These are phyloP conservation scores for Exephanes ischioxanthus DNA, from an alignment of 2,888 invertebrate genomes.

Conservation along the genomic window DNA sequence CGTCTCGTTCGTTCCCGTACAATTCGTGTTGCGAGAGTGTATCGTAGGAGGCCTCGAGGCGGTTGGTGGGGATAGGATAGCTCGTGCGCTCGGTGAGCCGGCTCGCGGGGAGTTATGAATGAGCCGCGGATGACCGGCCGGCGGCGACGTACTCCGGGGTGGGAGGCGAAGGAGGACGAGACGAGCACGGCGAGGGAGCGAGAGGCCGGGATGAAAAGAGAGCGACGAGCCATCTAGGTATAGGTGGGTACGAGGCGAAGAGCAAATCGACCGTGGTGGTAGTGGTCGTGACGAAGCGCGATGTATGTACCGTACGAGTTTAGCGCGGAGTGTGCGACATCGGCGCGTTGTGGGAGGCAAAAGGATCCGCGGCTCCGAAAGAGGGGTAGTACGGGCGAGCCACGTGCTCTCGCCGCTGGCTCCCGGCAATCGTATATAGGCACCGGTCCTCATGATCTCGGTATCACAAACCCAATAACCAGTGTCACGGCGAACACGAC, in stretches of 20 bases:
- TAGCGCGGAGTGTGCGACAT: constrained; percentile 59
- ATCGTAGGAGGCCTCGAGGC: constrained; percentile 32
- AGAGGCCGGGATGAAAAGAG: constrained; percentile 22
- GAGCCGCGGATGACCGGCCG: constrained; percentile 74
- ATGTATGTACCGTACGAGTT: constrained; percentile 25
- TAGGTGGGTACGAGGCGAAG: constrained; percentile 28
- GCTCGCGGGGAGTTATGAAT: constrained; percentile 82
- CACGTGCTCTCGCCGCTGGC: constrained; percentile 80
- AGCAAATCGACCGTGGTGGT: constrained; percentile 41
- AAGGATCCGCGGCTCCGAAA: constrained; percentile 72
- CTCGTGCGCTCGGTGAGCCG: constrained; percentile 54
- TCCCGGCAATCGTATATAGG: constrained; percentile 78
- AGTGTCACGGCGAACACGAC: constrained; percentile 74
- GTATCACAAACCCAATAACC: constrained; percentile 69
- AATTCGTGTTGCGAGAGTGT: constrained; percentile 22
- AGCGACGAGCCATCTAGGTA: constrained; percentile 21
- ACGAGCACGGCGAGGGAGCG: constrained; percentile 29
- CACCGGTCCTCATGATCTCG: constrained; percentile 63
- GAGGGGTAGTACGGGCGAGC: constrained; percentile 76
- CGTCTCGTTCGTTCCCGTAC: constrained; percentile 46
- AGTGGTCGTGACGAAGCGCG: constrained; percentile 40
- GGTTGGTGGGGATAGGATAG: constrained; percentile 22
- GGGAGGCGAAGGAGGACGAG: constrained; percentile 57
- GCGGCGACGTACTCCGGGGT: constrained; percentile 48
- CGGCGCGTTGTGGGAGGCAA: constrained; percentile 68